phyloP scores from a whole-genome alignment of 2,888 invertebrate species.

The Harpalus rufipes region DNA sequence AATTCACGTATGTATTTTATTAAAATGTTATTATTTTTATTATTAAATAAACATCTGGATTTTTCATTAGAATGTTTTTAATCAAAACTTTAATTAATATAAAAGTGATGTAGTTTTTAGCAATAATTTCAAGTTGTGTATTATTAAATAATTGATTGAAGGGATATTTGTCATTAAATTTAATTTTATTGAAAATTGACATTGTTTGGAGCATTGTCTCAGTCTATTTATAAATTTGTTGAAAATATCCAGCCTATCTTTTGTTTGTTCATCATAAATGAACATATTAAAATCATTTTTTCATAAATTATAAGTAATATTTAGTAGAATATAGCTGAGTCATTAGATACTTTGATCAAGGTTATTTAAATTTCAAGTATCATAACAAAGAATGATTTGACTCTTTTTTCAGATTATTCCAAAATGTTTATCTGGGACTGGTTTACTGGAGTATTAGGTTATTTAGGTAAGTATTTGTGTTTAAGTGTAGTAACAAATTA shows the following conservation, averaged over 20 bases:
- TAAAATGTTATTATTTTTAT: constrained; percentile 10
- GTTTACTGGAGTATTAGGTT: constrained; percentile 96
- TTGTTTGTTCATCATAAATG: neutral
- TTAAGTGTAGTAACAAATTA: constrained; percentile 1
- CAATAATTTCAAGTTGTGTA: neutral
- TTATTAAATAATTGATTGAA: neutral
- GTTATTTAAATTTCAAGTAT: constrained; percentile 68
- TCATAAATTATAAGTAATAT: constrained; percentile 37
- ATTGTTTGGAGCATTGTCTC: constrained; percentile 25
- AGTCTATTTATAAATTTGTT: constrained; percentile 33
- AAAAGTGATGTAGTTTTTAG: constrained; percentile 1
- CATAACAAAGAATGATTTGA: constrained; percentile 53
- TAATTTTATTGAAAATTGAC: neutral
- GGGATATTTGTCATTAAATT: neutral
- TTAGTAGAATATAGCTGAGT: constrained; percentile 69
- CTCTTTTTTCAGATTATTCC: constrained; percentile 70
- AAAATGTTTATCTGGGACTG: constrained; percentile 97
- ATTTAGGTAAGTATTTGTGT: constrained; percentile 86
- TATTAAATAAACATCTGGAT: constrained; percentile 53
- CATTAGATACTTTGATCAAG: constrained; percentile 69
- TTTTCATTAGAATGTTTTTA: constrained; percentile 31
- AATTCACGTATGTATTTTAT: constrained; percentile 32
- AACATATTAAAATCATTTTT: constrained; percentile 14
- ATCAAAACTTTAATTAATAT: constrained; percentile 10
- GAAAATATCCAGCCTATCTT: neutral